phyloP scores from a whole-genome alignment of 2,888 invertebrate genomes.

The Phrixothrix hirtus region DNA sequence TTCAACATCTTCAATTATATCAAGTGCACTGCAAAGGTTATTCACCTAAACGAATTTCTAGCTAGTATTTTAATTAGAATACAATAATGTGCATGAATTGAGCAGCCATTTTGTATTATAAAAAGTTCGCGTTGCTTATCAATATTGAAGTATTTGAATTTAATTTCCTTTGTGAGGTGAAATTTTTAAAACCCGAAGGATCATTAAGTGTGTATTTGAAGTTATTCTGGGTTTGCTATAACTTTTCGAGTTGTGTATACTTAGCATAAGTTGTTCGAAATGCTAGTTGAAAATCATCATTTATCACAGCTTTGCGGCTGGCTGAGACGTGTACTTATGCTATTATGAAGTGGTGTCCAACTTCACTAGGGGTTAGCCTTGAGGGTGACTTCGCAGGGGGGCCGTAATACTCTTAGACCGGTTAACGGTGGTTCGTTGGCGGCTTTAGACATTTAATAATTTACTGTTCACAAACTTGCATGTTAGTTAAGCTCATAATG shows the following conservation, averaged over 20 bases:
- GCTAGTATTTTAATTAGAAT: no score
- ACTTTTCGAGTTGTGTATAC: slow-evolving; percentile 14
- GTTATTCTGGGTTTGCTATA: slow-evolving; percentile 1
- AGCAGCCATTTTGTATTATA: no score
- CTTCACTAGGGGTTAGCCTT: slow-evolving; percentile 33
- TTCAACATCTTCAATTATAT: no score
- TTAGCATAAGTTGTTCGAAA: slow-evolving; percentile 28
- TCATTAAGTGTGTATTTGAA: neutral
- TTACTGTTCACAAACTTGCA: slow-evolving; percentile 25
- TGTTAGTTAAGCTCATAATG: slow-evolving; percentile 21
- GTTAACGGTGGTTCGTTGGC: slow-evolving; percentile 32
- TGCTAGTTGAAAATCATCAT: slow-evolving; percentile 36
- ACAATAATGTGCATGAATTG: no score
- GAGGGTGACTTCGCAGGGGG: slow-evolving; percentile 21
- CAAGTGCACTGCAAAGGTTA: no score
- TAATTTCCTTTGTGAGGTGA: neutral
- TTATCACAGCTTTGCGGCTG: slow-evolving; percentile 39
- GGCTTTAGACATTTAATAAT: slow-evolving; percentile 36
- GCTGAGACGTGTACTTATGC: slow-evolving; percentile 38
- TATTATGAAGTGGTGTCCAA: slow-evolving; percentile 40
- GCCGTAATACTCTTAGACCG: slow-evolving; percentile 34
- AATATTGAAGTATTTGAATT: no score
- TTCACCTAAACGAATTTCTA: no score
- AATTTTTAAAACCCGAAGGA: neutral
- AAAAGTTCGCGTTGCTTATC: no score